phyloP scores from a whole-genome alignment of 2,888 invertebrate species.

The Hirtodrosophila cameraria region DNA sequence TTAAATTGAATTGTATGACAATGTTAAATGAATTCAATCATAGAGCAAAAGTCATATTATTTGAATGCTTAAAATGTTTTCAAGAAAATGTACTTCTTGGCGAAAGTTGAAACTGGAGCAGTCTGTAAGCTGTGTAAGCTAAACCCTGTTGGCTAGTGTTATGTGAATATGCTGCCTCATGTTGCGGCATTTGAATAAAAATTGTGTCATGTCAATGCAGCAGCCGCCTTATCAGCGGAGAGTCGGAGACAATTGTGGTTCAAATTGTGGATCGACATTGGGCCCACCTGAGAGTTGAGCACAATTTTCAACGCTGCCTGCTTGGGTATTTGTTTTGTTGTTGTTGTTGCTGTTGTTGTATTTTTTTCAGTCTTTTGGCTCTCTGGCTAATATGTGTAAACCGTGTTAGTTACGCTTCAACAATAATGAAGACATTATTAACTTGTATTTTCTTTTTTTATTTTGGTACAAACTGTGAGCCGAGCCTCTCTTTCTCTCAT shows the following conservation, averaged over 20 bases:
- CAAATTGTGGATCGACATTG: constrained; percentile 41
- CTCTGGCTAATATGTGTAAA: constrained; percentile 82
- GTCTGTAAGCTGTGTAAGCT: too few species aligned
- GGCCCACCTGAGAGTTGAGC: constrained; percentile 37
- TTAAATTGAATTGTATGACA: too few species aligned
- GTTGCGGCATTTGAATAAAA: constrained; percentile 77
- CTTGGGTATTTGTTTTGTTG: not conserved
- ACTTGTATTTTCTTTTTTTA: constrained; percentile 73
- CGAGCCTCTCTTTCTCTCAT: constrained; percentile 15
- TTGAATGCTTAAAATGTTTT: too few species aligned
- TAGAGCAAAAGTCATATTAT: too few species aligned
- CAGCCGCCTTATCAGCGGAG: constrained; percentile 63
- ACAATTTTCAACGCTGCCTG: constrained; percentile 63
- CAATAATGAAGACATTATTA: constrained; percentile 83
- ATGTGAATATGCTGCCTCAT: constrained; percentile 71
- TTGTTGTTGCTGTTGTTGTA: too few species aligned
- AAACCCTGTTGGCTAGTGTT: not conserved
- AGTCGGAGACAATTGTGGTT: constrained; percentile 53
- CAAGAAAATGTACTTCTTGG: too few species aligned
- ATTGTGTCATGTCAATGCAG: constrained; percentile 73
- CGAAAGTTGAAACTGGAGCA: too few species aligned
- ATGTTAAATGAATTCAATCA: too few species aligned
- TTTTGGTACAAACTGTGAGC: constrained; percentile 61
- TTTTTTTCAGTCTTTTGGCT: constrained; percentile 30
- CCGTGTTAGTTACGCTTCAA: constrained; percentile 82